Percentiles rank a stretch among this genome's conserved stretches.
Conservation (phyloP, 1,140 invertebrate genomes). For the Saxidomus purpurata region DNA sequence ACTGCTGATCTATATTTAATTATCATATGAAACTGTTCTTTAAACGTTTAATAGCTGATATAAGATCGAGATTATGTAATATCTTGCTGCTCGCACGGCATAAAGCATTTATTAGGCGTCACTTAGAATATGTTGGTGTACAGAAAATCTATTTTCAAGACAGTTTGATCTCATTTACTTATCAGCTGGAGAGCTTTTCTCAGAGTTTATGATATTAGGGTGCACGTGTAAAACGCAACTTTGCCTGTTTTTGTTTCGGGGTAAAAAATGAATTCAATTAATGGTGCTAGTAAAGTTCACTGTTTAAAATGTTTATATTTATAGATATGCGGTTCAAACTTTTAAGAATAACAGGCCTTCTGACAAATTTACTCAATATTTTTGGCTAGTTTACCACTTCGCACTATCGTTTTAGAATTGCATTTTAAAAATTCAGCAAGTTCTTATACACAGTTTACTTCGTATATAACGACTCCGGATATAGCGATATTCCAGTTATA, state of each 20-base stretch:
- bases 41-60: conserved; percentile 36
- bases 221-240: conserved; percentile 31
- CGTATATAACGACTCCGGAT: too few species aligned
- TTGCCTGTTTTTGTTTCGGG: not conserved
- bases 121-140: conserved; percentile 13
- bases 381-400: too few species aligned
- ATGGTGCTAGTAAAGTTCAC: too few species aligned
- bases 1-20: conserved; percentile 38
- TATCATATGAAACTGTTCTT: conserved; percentile 33
- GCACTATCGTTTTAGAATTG: too few species aligned
- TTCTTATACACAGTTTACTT: too few species aligned
- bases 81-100: not conserved
- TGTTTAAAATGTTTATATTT: too few species aligned
- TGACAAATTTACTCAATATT: too few species aligned
- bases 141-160: conserved; percentile 9
- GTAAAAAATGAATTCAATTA: not conserved
- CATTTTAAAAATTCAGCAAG: too few species aligned
- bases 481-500: too few species aligned
- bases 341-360: too few species aligned
- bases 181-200: not conserved
- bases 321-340: too few species aligned
- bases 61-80: not conserved
- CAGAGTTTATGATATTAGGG: not conserved
- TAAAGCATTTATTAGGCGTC: conserved; percentile 37
- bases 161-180: conserved; percentile 34